Percentiles rank a stretch among this genome's conserved stretches.
These are phyloP conservation scores for Syrrhaptes paradoxus DNA, from an alignment of 2,113 vertebrate genomes.

Conservation along the genomic window DNA sequence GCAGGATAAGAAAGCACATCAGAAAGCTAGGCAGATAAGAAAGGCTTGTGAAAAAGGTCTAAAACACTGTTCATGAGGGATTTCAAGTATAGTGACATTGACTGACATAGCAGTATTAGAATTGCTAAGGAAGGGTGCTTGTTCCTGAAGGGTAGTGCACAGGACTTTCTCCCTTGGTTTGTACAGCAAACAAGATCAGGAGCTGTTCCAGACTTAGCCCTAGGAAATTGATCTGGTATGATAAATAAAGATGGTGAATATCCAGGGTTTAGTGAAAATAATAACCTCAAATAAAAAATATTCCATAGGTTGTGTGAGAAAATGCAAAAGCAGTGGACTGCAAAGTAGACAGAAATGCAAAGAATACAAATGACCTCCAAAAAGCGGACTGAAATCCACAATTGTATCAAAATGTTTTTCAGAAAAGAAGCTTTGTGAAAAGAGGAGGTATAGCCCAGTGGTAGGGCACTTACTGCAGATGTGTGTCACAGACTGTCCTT, in stretches of 20 bases:
- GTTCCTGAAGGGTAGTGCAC: neutral
- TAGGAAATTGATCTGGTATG: neutral
- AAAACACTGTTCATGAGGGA: slow-evolving; percentile 28
- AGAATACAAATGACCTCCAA: slow-evolving; percentile 22
- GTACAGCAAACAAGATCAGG: slow-evolving; percentile 17
- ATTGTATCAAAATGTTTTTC: neutral
- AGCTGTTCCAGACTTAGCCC: neutral
- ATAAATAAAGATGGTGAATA: slow-evolving; percentile 7
- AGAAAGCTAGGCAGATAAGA: slow-evolving; percentile 55
- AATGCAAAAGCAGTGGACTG: neutral
- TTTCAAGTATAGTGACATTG: slow-evolving; percentile 58
- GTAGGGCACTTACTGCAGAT: neutral
- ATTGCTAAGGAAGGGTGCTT: slow-evolving; percentile 38
- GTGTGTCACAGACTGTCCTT: slow-evolving; percentile 14
- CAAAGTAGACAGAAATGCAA: slow-evolving; percentile 9
- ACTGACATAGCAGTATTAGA: slow-evolving; percentile 53
- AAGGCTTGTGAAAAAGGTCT: slow-evolving; percentile 31
- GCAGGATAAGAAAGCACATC: slow-evolving; percentile 56
- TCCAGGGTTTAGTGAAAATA: neutral
- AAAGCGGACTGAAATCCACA: slow-evolving; percentile 1
- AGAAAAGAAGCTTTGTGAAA: slow-evolving; percentile 3
- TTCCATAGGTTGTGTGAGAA: neutral
- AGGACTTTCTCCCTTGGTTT: neutral
- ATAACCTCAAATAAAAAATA: slow-evolving; percentile 8
- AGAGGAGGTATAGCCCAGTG: neutral